These are phyloP conservation scores for Oreochromis aureus DNA, from an alignment of 2,113 vertebrate species.

Conservation along the genomic window DNA sequence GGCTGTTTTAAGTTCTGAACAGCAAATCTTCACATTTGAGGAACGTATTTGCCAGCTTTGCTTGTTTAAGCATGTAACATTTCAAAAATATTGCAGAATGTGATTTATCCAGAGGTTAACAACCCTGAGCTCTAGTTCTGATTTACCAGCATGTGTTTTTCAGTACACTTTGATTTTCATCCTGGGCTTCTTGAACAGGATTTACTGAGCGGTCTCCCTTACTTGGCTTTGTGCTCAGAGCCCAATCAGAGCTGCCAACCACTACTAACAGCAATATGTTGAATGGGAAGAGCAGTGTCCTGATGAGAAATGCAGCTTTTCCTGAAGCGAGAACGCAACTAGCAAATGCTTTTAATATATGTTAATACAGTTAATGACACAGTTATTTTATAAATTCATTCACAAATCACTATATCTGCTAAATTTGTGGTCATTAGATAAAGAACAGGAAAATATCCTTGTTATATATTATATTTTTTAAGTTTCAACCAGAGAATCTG, in stretches of 20 bases:
- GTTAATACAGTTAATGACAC: neutral
- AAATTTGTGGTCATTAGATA: neutral
- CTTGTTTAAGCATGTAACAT: neutral
- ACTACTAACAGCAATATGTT: neutral
- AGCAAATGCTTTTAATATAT: neutral
- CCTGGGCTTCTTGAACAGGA: neutral
- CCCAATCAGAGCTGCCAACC: neutral
- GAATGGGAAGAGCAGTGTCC: neutral
- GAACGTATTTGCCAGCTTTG: neutral
- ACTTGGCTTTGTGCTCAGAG: neutral
- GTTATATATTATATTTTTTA: neutral
- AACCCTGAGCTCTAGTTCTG: neutral
- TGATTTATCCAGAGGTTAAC: neutral
- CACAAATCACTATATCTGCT: neutral
- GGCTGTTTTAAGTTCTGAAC: neutral
- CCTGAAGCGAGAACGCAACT: neutral
- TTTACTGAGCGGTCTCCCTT: neutral
- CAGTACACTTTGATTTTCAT: neutral
- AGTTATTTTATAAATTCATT: neutral
- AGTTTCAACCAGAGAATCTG: neutral
- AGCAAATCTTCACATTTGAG: neutral
- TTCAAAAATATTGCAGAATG: neutral
- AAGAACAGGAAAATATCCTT: neutral
- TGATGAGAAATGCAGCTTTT: neutral
- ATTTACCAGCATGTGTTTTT: neutral